Evolutionary conservation across 2,113 vertebrate species (phyloP).

Genomic region (Chionodraco myersi): DNA sequence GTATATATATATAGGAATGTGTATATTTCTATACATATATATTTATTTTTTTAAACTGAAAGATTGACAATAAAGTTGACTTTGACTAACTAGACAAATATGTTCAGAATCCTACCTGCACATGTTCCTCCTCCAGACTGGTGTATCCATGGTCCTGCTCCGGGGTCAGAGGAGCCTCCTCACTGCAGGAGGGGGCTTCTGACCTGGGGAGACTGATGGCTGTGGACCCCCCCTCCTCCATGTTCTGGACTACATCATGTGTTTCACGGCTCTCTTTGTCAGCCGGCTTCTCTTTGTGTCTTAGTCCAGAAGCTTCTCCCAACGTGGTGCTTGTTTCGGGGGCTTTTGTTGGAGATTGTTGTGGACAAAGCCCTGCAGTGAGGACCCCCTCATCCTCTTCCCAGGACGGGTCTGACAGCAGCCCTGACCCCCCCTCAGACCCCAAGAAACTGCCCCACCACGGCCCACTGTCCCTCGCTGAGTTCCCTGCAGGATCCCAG

Average conservation of each 20-base stretch:
- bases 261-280: slow-evolving; percentile 57
- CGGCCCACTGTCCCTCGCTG: neutral
- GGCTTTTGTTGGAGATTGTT: slow-evolving; percentile 39
- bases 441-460: slow-evolving; percentile 74
- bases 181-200: slow-evolving; percentile 48
- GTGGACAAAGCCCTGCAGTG: slow-evolving; percentile 50
- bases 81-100: no score
- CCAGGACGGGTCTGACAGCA: slow-evolving; percentile 35
- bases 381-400: neutral
- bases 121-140: slow-evolving; percentile 92
- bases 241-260: slow-evolving; percentile 32
- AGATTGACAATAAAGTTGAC: no score
- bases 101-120: slow-evolving; percentile 1
- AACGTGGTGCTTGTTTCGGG: slow-evolving; percentile 32
- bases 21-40: no score
- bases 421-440: slow-evolving; percentile 20
- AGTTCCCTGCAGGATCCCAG: neutral
- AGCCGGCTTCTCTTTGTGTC: slow-evolving; percentile 56
- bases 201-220: slow-evolving; percentile 25
- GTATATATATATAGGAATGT: no score
- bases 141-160: slow-evolving; percentile 93
- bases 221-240: slow-evolving; percentile 13
- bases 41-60: no score
- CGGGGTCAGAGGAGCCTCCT: slow-evolving; percentile 73
- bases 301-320: slow-evolving; percentile 77